Evolutionary conservation across 2,113 vertebrate species (phyloP), one percentile per base, ranked within the genome.

Genomic region (Gnathonemus echidnorhynchus): DNA sequence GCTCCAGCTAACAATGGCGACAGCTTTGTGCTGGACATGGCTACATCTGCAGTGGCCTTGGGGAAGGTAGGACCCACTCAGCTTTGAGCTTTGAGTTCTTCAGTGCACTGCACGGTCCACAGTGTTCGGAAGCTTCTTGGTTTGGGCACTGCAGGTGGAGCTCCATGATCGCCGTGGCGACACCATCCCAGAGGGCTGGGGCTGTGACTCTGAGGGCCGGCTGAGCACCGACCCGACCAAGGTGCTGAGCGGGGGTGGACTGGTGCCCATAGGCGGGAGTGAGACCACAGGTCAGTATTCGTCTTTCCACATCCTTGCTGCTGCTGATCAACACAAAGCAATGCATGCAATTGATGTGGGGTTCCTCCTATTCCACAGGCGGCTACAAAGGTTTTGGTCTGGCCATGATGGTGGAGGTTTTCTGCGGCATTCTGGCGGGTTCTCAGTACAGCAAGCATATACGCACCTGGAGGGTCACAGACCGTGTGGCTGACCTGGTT

Each of bases 21-120:
- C 93, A 96, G 95, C 91, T 96, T 96, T 90, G 95, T 95, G 39
- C 89, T 96, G 92, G 96, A 97, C 91, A 97, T 96, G 94, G 96
- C 96, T 85, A 97, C 95, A 0, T 97, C 96, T 1, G 95, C 95
- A 0, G 96, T 94, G 4, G 95, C 96, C 0, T 90, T 96, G 0
- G 95, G 96, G 90, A 97, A 97, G 94, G 96, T 96, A 91, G 3
- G 21, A 19, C 7, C 15, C 27, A 19, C 2, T 52, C 31, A 53
- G n/a, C 3, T 19, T 58, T 56, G 5, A 53, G 7, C 11, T 46
- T 66, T 46, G 39, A 48, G 27, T 88, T 66, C 31, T 21, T 46
- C 27, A 35, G 87, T 58, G 52, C 19, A 45, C 87, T 9, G 5
- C 27, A n/a, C 8, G 50, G 3, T 24, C n/a, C 50, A 83, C n/a